phyloP scores from a whole-genome alignment of 2,797 vertebrate species.

The Monodelphis domestica region DNA sequence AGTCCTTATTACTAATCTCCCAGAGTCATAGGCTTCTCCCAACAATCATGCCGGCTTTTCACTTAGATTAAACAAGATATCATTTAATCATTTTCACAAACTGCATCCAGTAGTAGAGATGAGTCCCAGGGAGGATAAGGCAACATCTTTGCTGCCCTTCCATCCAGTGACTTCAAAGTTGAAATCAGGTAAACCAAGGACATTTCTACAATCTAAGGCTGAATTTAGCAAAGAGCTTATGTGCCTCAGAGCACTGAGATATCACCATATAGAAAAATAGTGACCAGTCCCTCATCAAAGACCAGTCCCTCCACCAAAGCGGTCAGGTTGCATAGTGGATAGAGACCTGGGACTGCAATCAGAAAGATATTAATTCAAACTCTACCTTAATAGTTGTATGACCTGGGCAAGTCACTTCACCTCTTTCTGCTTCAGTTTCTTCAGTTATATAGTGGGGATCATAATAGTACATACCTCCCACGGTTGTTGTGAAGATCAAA shows the following conservation, averaged over 20 bases:
- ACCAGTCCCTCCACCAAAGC: background rate
- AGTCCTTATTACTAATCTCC: background rate
- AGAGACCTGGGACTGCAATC: background rate
- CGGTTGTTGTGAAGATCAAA: background rate
- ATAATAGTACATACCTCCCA: background rate
- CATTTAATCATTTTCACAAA: background rate
- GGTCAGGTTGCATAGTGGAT: background rate
- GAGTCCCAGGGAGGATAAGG: background rate
- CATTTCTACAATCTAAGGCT: background rate
- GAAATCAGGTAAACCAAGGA: background rate
- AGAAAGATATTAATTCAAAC: background rate
- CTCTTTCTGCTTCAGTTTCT: background rate
- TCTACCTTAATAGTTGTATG: background rate
- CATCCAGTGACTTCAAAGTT: background rate
- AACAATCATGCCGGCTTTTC: background rate
- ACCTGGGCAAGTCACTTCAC: background rate
- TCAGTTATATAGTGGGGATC: background rate
- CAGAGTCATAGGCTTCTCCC: background rate
- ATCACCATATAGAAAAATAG: background rate
- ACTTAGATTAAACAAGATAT: background rate
- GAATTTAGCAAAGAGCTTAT: background rate
- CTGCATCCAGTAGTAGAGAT: background rate
- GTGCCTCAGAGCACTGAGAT: background rate
- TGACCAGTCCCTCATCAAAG: background rate
- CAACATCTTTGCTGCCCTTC: too few relatives aligned